Base-by-base conservation (phyloP, 2,797 vertebrate species). In the Tarsius wallacei region DNA sequence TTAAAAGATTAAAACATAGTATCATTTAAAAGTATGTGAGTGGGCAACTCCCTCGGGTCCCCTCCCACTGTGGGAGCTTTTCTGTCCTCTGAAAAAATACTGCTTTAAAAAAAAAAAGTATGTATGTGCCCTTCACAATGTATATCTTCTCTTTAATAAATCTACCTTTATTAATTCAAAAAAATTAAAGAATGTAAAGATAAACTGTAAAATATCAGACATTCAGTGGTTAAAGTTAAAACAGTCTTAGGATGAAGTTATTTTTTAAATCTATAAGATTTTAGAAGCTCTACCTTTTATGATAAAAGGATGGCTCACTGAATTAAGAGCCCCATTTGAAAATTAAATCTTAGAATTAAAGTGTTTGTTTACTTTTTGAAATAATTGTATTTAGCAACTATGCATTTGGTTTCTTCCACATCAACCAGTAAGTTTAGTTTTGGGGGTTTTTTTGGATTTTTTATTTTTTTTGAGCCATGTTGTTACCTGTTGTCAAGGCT, bases 401-500 rank as follows among this genome's bases (percentile, higher is more conserved):
- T 74, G 6, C 80, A 49, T 94, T 89, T 97, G 68, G 33, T 15
- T 68, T 53, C 71, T 7, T 73, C 2, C 31, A 82, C 28, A 33
- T 31, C 14, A 70, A 36, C 31, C 26, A 63, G 28, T 71, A 93
- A 78, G 51, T 42, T 42, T 42, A 42, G 42, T 42, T 42, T 42
- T 42, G 42, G 42, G 42, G 42, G 42, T 42, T 42, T 42, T 42
- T 42, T 42, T 42, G 42, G 42, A 42, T 42, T 42, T 78, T 93
- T 90, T 87, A 15, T 78, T 78, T 90, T 89, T 42, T 94, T 94
- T 21, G 92, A 71, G 31, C 81, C 59, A 22, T 93, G 31, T 86
- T 86, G 42, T 42, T 6, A 42, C 42, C 42, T 42, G 42, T 42
- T 42, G 42, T 42, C 3, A 42, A 42, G 42, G 42, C 42, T 42